Evolutionary conservation across 2,797 vertebrate species (phyloP), one percentile per base, ranked within the genome.

Genomic region (Semaprochilodus insignis): DNA sequence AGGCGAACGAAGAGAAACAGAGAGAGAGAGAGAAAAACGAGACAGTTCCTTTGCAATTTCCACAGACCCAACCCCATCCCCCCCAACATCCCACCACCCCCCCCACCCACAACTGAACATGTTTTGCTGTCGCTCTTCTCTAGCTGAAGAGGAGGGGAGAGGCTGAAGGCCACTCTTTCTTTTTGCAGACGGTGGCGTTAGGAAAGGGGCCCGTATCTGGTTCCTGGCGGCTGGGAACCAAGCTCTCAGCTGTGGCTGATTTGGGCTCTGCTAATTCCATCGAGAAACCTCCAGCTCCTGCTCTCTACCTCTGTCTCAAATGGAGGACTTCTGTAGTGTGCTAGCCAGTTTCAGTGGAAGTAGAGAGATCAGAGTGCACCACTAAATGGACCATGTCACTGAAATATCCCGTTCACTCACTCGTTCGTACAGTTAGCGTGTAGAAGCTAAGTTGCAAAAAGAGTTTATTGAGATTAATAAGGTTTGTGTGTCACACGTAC

Each of bases 231-330:
- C 88, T 91, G 93, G 93, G 92, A 94, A 90, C 90, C 89, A 90
- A 91, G 86, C 86, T 88, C 89, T 94, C 91, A 93, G 90, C 92
- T 92, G 91, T 87, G 92, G 91, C 92, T 92, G 92, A 94, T 94
- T 94, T 91, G 90, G 89, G 87, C 31, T 89, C 87, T 3, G 87
- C 87, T 92, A 93, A 93, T 92, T 94, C 93, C 90, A 90, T 89
- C 89, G 83, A 90, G 91, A 93, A 84, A 83, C 76, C 62, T 51
- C 51, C 34, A 31, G 40, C 23, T 57, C 10, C 55, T 40, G 48
- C 21, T 13, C 25, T 31, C 27, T n/a, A 40, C 73, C 73, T 76
- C 59, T 44, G 44, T 57, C 73, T 59, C 51, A 67, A 21, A 21
- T 67, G 17, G 3, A 65, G 62, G 8, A 21, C 65, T 40, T 36